Conservation (phyloP, 2,797 vertebrate species). For the Paramormyrops hopkinsi region DNA sequence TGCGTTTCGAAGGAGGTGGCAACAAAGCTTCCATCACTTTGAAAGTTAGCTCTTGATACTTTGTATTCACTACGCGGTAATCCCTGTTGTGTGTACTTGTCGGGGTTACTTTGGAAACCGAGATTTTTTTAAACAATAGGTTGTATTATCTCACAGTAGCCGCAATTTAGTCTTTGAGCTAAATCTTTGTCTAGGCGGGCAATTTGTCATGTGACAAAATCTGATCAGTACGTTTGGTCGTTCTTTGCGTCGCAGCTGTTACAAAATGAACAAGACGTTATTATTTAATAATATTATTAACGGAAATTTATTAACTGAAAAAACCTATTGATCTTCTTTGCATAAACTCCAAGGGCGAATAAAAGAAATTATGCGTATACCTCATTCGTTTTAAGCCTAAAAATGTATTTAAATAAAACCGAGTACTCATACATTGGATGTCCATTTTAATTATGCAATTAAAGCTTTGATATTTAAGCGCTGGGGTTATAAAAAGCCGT, state of each 20-base stretch:
- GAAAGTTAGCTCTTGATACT: constrained; percentile 6
- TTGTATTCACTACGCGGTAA: constrained; percentile 6
- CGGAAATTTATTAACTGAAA: not conserved
- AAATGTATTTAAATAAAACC: not conserved
- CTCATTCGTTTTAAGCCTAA: not conserved
- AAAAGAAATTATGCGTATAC: not conserved
- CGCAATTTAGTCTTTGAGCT: not conserved
- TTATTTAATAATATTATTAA: not conserved
- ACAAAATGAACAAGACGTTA: not conserved
- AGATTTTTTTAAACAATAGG: not conserved
- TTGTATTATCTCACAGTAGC: constrained; percentile 5
- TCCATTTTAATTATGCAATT: not conserved
- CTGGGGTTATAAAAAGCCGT: not conserved
- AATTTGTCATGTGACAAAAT: constrained; percentile 14
- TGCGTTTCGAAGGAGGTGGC: not conserved
- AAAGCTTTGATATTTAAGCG: not conserved
- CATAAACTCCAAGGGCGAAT: not conserved
- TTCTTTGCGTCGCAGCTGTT: not conserved
- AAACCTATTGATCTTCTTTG: not conserved
- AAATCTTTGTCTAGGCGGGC: not conserved
- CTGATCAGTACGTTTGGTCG: not conserved
- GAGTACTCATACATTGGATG: not conserved
- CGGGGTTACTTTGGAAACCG: constrained; percentile 24
- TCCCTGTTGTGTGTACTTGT: constrained; percentile 1
- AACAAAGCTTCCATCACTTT: constrained; percentile 7